A percentile compares a stretch with the other conserved stretches of the same genome.
Evolutionary conservation across 2,797 vertebrate genomes (phyloP).

Genomic region (Lophotriccus pileatus): DNA sequence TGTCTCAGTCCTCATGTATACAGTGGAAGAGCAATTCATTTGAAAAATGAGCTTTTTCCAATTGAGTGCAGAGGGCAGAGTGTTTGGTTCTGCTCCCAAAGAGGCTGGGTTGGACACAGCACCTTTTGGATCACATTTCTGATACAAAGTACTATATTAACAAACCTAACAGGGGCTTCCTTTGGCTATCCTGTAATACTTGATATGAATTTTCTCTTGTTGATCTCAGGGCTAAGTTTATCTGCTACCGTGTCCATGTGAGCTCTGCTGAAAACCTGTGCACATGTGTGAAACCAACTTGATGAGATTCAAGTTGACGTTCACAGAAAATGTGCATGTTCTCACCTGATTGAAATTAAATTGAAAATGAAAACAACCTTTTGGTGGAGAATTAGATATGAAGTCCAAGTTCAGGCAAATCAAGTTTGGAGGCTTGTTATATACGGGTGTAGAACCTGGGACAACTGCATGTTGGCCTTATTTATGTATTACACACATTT

Average conservation of each 20-base stretch:
- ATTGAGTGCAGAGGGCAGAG: accelerated
- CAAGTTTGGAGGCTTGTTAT: neutral
- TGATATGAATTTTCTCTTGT: neutral
- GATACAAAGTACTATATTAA: neutral
- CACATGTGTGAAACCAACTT: neutral
- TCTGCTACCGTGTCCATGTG: neutral
- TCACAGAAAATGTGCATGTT: neutral
- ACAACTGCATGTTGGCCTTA: neutral
- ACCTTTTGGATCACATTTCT: neutral
- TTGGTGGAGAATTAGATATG: neutral
- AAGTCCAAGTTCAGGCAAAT: neutral
- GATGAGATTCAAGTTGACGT: neutral
- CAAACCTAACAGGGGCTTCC: neutral
- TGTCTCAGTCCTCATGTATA: neutral
- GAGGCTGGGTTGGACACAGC: neutral
- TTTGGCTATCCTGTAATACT: neutral
- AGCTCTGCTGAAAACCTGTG: neutral
- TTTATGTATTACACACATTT: neutral
- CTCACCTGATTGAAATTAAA: neutral
- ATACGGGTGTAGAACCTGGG: accelerated
- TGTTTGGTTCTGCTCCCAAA: accelerated
- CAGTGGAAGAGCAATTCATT: neutral
- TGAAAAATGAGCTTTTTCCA: neutral
- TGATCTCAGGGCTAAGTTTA: neutral
- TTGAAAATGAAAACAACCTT: neutral